Evolutionary conservation across 2,797 vertebrate species (phyloP).

Genomic region (Hemibagrus guttatus): DNA sequence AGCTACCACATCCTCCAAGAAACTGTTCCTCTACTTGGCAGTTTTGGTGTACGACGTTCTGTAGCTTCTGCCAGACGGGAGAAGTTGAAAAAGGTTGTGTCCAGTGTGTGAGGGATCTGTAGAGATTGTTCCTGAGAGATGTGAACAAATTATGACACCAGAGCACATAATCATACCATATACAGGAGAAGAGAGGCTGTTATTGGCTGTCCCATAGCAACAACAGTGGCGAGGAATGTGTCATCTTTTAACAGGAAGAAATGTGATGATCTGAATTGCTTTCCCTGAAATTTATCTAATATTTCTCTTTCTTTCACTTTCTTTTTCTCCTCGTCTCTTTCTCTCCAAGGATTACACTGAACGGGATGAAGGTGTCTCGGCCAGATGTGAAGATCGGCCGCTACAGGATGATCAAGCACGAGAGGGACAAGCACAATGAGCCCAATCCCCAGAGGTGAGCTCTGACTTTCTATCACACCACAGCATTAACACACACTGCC

Average conservation of each 20-base stretch:
- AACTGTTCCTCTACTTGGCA: no score
- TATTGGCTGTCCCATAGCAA: neutral
- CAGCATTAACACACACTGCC: conserved; percentile 15
- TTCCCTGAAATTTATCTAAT: neutral
- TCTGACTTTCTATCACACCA: conserved; percentile 15
- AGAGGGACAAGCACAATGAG: conserved; percentile 98
- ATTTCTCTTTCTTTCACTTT: neutral
- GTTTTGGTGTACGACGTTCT: no score
- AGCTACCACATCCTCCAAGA: no score
- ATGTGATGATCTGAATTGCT: neutral
- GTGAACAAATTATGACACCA: neutral
- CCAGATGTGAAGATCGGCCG: conserved; percentile 95
- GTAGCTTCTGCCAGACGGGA: no score
- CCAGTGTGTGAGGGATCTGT: no score
- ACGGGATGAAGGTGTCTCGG: conserved; percentile 98
- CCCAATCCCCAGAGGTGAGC: conserved; percentile 97
- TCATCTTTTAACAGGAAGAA: neutral
- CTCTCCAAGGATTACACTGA: conserved; percentile 87
- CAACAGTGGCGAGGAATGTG: neutral
- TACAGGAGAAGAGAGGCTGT: neutral
- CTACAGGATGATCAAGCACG: conserved; percentile 99
- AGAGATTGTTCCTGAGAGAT: neutral
- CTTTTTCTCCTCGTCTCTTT: conserved; percentile 21
- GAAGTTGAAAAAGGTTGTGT: no score
- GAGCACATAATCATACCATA: neutral